Base-by-base conservation (phyloP, 2,888 invertebrate species). In the Xestia rhomboidea region DNA sequence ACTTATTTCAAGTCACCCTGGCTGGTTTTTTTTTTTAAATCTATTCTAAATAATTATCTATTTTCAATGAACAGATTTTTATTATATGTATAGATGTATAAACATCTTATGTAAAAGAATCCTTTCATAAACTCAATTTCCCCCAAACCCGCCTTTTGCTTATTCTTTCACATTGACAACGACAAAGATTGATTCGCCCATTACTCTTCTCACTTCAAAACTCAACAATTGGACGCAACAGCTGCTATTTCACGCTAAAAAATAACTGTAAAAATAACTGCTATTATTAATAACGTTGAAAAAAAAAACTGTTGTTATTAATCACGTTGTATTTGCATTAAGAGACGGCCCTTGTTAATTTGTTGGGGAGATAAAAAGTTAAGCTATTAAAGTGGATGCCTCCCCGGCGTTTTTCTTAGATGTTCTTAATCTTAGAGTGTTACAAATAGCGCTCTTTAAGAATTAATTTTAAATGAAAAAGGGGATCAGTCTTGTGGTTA, bases 301-400 rank as follows among this genome's bases (percentile, higher is more conserved):
- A 80, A 89, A 89, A 92, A 89, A 88, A 93, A 93, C 93, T 92
- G 85, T 80, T 69, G 80, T 90, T 85, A 95, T 95, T 94, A 94
- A 95, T 95, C 95, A 94, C 89, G 91, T 92, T 94, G 92, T 94
- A 93, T 94, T 94, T 93, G 92, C 93, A 93, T 92, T 90, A 93
- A 91, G 93, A 91, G 90, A 89, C 88, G 90, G 79, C 84, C 84
- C 92, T 92, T 94, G 95, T 95, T 96, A 96, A 96, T 96, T 95
- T 95, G 94, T 93, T 91, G 90, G 90, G 88, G 93, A 94, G 95
- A 96, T 96, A 96, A 96, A 96, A 97, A 96, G 96, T 96, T 96
- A 96, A 96, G 95, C 95, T 95, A 96, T 96, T 96, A 96, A 92
- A 91, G 91, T 90, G 92, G 90, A 92, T 91, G 91, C 91, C 92